These are phyloP conservation scores for Vombatus ursinus DNA, from an alignment of 2,113 vertebrate species.

Conservation along the genomic window DNA sequence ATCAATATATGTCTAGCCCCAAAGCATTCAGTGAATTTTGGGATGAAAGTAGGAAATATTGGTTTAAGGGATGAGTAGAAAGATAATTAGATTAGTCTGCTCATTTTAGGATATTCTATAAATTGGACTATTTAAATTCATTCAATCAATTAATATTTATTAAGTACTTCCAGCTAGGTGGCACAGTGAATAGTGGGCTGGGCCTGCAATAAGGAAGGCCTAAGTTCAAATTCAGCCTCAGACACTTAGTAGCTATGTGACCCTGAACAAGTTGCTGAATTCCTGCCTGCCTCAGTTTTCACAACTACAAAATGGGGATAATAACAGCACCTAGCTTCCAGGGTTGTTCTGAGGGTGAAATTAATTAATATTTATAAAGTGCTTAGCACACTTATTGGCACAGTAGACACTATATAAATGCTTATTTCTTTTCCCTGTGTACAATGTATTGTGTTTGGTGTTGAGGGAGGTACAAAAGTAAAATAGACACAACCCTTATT, in stretches of 20 bases:
- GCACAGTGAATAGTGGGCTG: neutral
- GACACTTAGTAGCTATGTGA: neutral
- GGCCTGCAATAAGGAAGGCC: neutral
- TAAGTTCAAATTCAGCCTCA: neutral
- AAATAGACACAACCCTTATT: neutral
- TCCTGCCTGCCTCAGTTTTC: neutral
- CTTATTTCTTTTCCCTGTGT: neutral
- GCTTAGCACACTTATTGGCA: neutral
- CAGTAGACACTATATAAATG: neutral
- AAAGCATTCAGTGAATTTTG: too few species aligned
- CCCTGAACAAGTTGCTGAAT: neutral
- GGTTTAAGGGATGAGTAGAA: slow-evolving; percentile 47
- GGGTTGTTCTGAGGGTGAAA: neutral
- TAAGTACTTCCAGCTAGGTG: neutral
- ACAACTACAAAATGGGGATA: neutral
- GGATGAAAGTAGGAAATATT: too few species aligned
- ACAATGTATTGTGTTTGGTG: neutral
- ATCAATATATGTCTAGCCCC: too few species aligned
- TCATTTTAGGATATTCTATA: slow-evolving; percentile 45
- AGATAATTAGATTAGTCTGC: neutral
- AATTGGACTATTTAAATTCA: slow-evolving; percentile 31
- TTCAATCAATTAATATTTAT: neutral
- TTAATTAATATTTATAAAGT: neutral
- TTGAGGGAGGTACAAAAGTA: neutral
- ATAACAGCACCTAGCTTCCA: neutral